Percentiles rank a stretch among this genome's conserved stretches.
phyloP scores from a whole-genome alignment of 2,888 invertebrate genomes.

The Congeria kusceri region DNA sequence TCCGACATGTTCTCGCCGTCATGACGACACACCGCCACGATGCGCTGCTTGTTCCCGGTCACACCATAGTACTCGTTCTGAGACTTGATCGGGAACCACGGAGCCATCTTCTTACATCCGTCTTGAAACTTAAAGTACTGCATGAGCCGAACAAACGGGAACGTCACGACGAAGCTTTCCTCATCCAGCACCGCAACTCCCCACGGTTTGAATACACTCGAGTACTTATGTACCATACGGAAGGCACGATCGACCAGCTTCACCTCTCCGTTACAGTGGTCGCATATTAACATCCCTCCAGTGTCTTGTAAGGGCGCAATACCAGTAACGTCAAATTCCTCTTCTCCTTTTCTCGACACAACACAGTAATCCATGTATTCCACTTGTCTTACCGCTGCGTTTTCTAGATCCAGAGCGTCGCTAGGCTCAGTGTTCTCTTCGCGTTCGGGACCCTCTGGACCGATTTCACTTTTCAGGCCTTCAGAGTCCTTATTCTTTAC shows the following conservation, averaged over 20 bases:
- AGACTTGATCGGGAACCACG: conserved; percentile 44
- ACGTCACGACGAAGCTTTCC: conserved; percentile 33
- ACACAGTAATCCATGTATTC: conserved; percentile 25
- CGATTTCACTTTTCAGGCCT: too few species aligned
- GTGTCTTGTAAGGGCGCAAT: conserved; percentile 4
- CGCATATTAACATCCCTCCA: conserved; percentile 27
- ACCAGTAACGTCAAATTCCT: conserved; percentile 33
- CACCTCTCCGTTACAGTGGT: conserved; percentile 40
- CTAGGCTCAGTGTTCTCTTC: too few species aligned
- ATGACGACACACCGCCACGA: conserved; percentile 39
- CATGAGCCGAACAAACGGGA: conserved; percentile 48
- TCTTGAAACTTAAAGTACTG: conserved; percentile 48
- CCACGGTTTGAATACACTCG: conserved; percentile 36
- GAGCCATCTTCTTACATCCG: conserved; percentile 6
- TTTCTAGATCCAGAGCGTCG: too few species aligned
- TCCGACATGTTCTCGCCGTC: conserved; percentile 18
- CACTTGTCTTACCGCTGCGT: conserved; percentile 13
- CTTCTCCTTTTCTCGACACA: conserved; percentile 22
- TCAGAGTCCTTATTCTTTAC: too few species aligned
- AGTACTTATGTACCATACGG: conserved; percentile 14
- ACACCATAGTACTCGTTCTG: conserved; percentile 50
- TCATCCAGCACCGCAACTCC: conserved; percentile 25
- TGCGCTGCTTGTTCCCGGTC: conserved; percentile 22
- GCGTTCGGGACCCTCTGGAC: too few species aligned
- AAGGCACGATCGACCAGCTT: conserved; percentile 29